Conservation (phyloP, 2,888 invertebrate species). For the Parnassius mnemosyne region DNA sequence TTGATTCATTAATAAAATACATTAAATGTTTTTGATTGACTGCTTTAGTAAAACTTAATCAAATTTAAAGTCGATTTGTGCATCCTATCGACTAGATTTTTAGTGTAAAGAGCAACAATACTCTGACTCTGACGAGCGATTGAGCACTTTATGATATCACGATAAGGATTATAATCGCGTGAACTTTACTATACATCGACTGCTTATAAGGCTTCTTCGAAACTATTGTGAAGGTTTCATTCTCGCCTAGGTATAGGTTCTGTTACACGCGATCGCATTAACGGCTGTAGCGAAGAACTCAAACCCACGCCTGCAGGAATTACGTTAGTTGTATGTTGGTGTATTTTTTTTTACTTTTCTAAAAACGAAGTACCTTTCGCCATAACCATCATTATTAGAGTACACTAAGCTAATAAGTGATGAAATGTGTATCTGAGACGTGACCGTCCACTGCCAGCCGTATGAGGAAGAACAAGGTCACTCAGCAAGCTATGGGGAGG, state of each 20-base stretch:
- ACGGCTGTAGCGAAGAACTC: background rate
- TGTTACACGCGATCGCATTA: constrained; percentile 40
- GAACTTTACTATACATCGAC: constrained; percentile 6
- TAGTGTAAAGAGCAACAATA: background rate
- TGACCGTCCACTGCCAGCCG: too few relatives aligned
- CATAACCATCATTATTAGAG: too few relatives aligned
- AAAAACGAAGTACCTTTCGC: too few relatives aligned
- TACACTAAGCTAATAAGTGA: too few relatives aligned
- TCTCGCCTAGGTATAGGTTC: constrained; percentile 51
- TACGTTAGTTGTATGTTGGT: background rate
- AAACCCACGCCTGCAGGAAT: background rate
- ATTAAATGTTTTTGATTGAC: background rate
- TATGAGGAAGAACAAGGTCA: too few relatives aligned
- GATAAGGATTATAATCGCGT: background rate
- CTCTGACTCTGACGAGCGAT: background rate
- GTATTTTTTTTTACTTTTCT: background rate
- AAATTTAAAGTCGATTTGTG: background rate
- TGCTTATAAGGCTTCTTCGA: constrained; percentile 59
- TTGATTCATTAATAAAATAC: background rate
- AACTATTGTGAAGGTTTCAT: constrained; percentile 54
- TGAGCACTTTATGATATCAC: background rate
- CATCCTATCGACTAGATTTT: background rate
- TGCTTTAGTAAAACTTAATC: background rate
- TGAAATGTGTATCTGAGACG: too few relatives aligned
- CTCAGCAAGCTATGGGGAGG: too few relatives aligned